These are phyloP conservation scores for Aurelia aurita DNA, from an alignment of 30 jellyfish, hydroid and myxozoan species.

Conservation along the genomic window DNA sequence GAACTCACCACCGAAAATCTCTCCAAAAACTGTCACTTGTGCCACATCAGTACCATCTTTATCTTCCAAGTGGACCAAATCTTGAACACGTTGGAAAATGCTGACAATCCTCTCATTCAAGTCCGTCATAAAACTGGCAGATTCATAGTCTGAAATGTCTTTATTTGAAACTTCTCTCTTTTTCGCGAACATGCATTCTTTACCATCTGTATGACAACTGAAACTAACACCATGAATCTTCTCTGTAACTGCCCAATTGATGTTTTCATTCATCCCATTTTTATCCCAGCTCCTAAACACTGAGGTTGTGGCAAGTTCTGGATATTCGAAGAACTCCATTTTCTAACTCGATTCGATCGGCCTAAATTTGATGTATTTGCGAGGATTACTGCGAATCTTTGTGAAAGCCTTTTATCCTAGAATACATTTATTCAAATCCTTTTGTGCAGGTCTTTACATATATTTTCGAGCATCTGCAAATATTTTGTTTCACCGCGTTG, in stretches of 20 bases:
- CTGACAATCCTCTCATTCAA: constrained; percentile 65
- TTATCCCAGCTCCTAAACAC: constrained; percentile 5
- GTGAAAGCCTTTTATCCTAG: too few species aligned
- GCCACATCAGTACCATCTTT: constrained; percentile 16
- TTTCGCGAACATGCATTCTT: constrained; percentile 50
- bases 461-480: too few species aligned
- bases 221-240: constrained; percentile 85
- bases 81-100: constrained; percentile 37
- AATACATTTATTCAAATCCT: too few species aligned
- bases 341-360: constrained; percentile 2
- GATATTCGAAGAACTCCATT: constrained; percentile 74
- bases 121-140: constrained; percentile 59
- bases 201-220: constrained; percentile 87
- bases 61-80: neutral
- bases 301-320: constrained; percentile 50
- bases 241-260: constrained; percentile 82
- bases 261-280: neutral
- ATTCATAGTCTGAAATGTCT: constrained; percentile 44
- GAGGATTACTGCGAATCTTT: too few species aligned
- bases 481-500: too few species aligned
- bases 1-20: constrained; percentile 79
- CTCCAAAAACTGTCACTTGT: constrained; percentile 83
- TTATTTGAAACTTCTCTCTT: constrained; percentile 68
- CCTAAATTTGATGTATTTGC: too few species aligned
- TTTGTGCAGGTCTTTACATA: too few species aligned